Evolutionary conservation across 2,888 invertebrate genomes (phyloP), one percentile per base, ranked within the genome.

Genomic region (Drosophila pseudotalamancana): DNA sequence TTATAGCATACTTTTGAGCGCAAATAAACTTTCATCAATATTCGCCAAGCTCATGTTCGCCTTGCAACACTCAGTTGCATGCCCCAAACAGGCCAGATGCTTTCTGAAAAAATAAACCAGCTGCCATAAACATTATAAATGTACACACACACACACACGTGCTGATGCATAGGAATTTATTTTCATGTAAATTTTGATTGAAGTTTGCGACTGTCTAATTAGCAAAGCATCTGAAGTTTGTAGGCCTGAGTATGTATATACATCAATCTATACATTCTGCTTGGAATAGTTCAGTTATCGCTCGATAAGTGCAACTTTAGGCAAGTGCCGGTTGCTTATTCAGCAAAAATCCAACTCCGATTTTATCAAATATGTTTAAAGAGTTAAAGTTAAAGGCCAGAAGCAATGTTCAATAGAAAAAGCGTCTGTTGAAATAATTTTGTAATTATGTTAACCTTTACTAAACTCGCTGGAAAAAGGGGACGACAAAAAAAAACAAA

Each of bases 1-100:
- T 25, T 35, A 16, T 69, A 67, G 86, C 83, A 75, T 72, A 85
- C 65, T 67, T 80, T 55, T 40, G 6, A 42, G 79, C 29, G 43
- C 19, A 4, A 32, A 39, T 2, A 32, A 27, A 18, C 37, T 27
- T 54, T 34, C 31, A 35, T 40, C 14, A 37, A 56, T 43, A 53
- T 14, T 23, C 12, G 42, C 34, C 14, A 31, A 9, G 27, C 25
- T 12, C 4, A 60, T 29, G 29, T 50, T 27, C 45, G 11, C 42
- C 34, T 18, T 43, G 3, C 34, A 18, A 4, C 8, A 14, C 18
- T 25, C 14, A 8, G 16, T 1, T 2, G 16, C 4, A 16, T 35
- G 18, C 0, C 4, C 8, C 11, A 16, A 40, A 6, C n/a, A n/a
- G n/a, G n/a, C n/a, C n/a, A n/a, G n/a, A n/a, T n/a, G n/a, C n/a